Evolutionary conservation across 2,888 invertebrate species (phyloP).

Genomic region (Lycophotia porphyrea): DNA sequence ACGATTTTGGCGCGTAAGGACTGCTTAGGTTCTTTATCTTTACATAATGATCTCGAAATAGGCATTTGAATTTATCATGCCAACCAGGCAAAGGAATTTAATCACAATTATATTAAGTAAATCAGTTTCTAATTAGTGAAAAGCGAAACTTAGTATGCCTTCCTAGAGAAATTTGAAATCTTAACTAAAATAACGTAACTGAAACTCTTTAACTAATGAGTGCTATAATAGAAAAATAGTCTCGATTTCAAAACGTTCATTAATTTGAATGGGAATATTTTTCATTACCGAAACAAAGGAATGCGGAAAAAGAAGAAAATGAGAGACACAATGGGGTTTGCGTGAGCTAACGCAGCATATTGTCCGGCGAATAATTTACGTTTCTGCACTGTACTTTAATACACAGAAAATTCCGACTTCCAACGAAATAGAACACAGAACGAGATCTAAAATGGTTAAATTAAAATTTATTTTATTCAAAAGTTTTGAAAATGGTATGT

Average conservation of each 20-base stretch:
- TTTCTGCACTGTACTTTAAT: slow-evolving; percentile 56
- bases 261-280: slow-evolving; percentile 62
- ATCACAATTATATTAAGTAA: slow-evolving; percentile 12
- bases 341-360: slow-evolving; percentile 62
- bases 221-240: slow-evolving; percentile 45
- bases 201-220: slow-evolving; percentile 37
- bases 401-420: slow-evolving; percentile 36
- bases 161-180: background rate
- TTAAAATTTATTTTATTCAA: background rate
- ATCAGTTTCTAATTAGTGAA: slow-evolving; percentile 16
- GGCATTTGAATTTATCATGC: slow-evolving; percentile 1
- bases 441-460: background rate
- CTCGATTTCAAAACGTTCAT: slow-evolving; percentile 62
- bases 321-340: slow-evolving; percentile 66
- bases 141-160: slow-evolving; percentile 7
- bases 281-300: slow-evolving; percentile 65
- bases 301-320: slow-evolving; percentile 59
- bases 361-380: slow-evolving; percentile 63
- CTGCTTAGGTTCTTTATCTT: slow-evolving; percentile 1
- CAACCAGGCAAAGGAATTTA: slow-evolving; percentile 8
- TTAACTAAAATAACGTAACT: slow-evolving; percentile 14
- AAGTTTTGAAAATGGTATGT: background rate
- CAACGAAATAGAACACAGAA: slow-evolving; percentile 19
- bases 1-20: slow-evolving; percentile 10
- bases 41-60: background rate